Evolutionary conservation across 2,888 invertebrate genomes (phyloP), one percentile per base, ranked within the genome.

Genomic region (Euphydryas editha): DNA sequence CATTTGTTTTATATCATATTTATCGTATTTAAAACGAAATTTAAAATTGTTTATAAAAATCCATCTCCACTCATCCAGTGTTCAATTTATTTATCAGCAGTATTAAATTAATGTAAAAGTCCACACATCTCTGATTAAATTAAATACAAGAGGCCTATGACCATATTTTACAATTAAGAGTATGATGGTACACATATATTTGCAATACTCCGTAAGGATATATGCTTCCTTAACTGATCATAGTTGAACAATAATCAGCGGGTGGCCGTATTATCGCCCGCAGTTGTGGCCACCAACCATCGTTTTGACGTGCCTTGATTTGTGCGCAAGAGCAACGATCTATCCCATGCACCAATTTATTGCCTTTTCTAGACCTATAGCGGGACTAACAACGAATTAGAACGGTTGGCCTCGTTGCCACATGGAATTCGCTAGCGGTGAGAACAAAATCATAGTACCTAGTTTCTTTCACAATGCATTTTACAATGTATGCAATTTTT

Each of bases 261-360:
- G 84, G 81, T 80, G 80, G 83, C 78, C 81, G 82, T 84, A 88
- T 86, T 85, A 86, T 84, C 84, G 85, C 87, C 86, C 87, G 86
- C 87, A 88, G 86, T 84, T 79, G 79, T 79, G 74, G 76, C 80
- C 82, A 82, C 73, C 73, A 71, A 68, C 83, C 84, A 86, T 86
- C 85, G 87, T 84, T 86, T 85, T 85, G 87, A 88, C 88, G 85
- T 85, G 80, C 79, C 83, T 80, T 88, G 90, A 90, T 89, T 89
- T 89, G 87, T 86, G 88, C 87, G 85, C 87, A 78, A 78, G 83
- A 83, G 84, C 83, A 79, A 75, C 82, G 82, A 86, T 88, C 86
- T 84, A 87, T 87, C 83, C 81, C 76, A 76, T 75, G 78, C 76
- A 80, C 80, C 86, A 84, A 88, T 88, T 89, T 88, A 90, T 87